Conservation (phyloP, 2,113 vertebrate genomes). For the Cinclus mexicanus region DNA sequence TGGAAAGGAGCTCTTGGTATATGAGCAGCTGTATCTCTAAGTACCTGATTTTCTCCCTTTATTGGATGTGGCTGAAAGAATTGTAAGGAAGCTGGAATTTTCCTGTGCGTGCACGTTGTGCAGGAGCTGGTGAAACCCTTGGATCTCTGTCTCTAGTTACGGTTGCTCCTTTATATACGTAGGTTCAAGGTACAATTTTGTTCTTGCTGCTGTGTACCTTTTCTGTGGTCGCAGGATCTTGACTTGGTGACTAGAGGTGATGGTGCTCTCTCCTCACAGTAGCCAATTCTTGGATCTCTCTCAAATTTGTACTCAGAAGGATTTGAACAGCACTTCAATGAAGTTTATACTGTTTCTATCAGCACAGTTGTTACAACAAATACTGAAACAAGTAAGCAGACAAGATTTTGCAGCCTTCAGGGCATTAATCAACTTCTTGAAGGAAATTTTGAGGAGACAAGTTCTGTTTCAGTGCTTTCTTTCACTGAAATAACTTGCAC, state of each 20-base stretch:
- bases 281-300: background rate
- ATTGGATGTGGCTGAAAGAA: background rate
- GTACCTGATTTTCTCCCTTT: background rate
- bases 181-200: background rate
- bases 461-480: background rate
- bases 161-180: background rate
- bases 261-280: background rate
- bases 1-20: background rate
- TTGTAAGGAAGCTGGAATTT: background rate
- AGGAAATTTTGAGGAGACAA: background rate
- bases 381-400: background rate
- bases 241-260: background rate
- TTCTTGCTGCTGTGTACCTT: background rate
- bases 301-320: background rate
- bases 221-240: background rate
- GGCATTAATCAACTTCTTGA: background rate
- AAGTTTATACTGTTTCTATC: background rate
- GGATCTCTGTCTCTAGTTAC: background rate
- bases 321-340: background rate
- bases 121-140: background rate
- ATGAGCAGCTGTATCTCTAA: background rate
- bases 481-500: background rate
- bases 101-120: fast-evolving
- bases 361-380: background rate
- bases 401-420: background rate